Conservation (phyloP, 2,797 vertebrate genomes). For the Schizopygopsis pylzovi region DNA sequence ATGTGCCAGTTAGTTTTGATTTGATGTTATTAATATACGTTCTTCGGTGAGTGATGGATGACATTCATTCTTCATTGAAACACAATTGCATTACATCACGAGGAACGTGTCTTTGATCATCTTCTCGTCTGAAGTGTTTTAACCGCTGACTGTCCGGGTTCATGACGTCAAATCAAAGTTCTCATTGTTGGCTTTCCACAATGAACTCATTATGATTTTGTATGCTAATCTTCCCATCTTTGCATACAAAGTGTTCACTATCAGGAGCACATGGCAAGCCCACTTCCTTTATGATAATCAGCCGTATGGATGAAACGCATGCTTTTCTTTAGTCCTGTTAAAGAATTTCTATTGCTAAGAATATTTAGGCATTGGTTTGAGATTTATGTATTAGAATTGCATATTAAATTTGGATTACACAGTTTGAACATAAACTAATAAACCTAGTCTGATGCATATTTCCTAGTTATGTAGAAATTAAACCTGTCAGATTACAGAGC, state of each 20-base stretch:
- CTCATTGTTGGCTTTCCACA: slow-evolving; percentile 68
- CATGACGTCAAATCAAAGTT: slow-evolving; percentile 56
- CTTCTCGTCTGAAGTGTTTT: slow-evolving; percentile 23
- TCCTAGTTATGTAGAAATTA: neutral
- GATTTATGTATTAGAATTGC: neutral
- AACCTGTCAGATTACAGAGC: neutral
- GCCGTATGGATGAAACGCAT: neutral
- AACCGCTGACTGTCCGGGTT: neutral
- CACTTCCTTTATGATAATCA: slow-evolving; percentile 64
- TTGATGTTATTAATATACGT: neutral
- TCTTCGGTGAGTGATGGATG: neutral
- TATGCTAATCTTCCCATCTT: slow-evolving; percentile 66
- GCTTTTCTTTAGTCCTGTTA: neutral
- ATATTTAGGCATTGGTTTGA: neutral
- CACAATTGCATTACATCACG: neutral
- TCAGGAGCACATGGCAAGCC: slow-evolving; percentile 61
- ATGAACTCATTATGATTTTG: slow-evolving; percentile 66
- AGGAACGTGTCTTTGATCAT: slow-evolving; percentile 43
- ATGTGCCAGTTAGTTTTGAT: neutral
- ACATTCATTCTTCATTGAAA: neutral
- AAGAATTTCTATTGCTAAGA: neutral
- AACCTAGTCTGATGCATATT: too few species aligned
- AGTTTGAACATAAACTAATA: too few species aligned
- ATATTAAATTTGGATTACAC: neutral
- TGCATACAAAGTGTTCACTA: slow-evolving; percentile 62